phyloP scores from a whole-genome alignment of 2,113 vertebrate species.

The Axis porcinus region DNA sequence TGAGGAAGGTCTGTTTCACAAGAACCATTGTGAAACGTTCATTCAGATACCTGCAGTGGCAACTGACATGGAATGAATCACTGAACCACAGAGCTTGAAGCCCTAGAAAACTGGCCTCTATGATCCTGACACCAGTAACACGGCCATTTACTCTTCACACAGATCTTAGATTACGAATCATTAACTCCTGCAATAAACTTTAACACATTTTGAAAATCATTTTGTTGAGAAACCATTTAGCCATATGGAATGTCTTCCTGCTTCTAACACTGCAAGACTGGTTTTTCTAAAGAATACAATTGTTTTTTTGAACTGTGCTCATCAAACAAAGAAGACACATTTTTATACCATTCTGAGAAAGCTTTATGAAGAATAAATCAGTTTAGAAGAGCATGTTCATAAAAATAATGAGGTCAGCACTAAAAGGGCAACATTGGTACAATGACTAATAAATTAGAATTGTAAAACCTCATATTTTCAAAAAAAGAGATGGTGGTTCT shows the following conservation, averaged over 20 bases:
- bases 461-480: neutral
- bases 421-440: neutral
- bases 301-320: neutral
- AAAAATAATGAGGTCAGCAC: neutral
- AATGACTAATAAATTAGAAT: neutral
- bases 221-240: neutral
- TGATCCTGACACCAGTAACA: neutral
- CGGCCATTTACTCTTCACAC: neutral
- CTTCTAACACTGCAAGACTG: neutral
- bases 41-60: slow-evolving; percentile 62
- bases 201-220: neutral
- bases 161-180: neutral
- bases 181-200: neutral
- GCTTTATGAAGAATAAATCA: neutral
- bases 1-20: slow-evolving; percentile 31
- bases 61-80: neutral
- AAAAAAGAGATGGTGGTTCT: neutral
- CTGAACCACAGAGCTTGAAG: neutral
- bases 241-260: neutral
- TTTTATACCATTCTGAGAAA: neutral
- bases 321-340: neutral
- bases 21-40: slow-evolving; percentile 61
- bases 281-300: neutral
- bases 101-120: neutral
- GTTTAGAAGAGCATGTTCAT: neutral